Base-by-base conservation (phyloP, 2,797 vertebrate species). In the Hemibagrus guttatus region DNA sequence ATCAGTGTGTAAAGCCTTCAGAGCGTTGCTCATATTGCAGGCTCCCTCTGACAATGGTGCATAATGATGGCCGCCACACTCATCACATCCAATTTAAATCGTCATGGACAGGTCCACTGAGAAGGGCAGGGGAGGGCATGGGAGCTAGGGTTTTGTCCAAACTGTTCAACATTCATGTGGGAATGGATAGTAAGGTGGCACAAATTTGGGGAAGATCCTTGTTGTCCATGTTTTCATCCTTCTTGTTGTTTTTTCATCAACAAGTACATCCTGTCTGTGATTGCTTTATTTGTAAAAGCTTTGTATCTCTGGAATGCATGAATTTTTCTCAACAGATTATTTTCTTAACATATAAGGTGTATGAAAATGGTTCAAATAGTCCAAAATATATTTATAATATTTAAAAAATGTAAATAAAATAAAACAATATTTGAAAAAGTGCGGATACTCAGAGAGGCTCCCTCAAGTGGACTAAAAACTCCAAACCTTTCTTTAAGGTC, bases 1-100 rank as follows among this genome's bases (percentile, higher is more conserved):
- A 98, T 99, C 97, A 98, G 96, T 95, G 97, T 96, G 96, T 93
- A 93, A 87, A 83, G 87, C 76, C 69, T 87, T 92, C 92, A 92
- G 92, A 92, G 90, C 39, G 89, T 91, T 86, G 91, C 93, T 92
- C 90, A 93, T 94, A 94, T 94, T 92, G 92, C 93, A 94, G 94
- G 93, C 93, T 92, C 92, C 93, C 91, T 96, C 95, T 93, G 95
- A 90, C 89, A 84, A 84, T 84, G 39, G 84, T 78, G 58, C 31
- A 63, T 85, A 85, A 75, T n/a, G 91, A 87, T 88, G 91, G 95
- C 96, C 94, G 95, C 96, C 96, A 98, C 97, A 98, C 97, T 98
- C 98, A 97, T 99, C 98, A 97, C 96, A 98, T 98, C 96, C 96
- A 98, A 98, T 99, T 98, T 98, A 96, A 97, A 94, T 97, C 97